Base-by-base conservation (phyloP, 2,888 invertebrate genomes). In the Pristionchus maxplancki region DNA sequence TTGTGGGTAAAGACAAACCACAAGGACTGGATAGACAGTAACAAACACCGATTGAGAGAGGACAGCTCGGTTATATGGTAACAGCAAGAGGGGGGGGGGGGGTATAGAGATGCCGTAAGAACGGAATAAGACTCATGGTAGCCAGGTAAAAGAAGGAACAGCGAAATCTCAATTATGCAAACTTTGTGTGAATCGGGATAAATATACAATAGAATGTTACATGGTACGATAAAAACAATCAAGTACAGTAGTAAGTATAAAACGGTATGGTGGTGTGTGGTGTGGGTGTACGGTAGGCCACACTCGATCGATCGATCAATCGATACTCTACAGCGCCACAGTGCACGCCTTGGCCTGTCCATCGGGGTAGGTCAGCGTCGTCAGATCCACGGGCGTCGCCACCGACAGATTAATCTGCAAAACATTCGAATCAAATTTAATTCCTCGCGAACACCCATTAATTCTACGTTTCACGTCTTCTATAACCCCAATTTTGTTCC, bases 41-140 rank as follows among this genome's bases (percentile, higher is more conserved):
- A 82, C 48, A 82, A 74, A 74, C 71, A 74, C 71, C 71, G 71
- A 74, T 40, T 74, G 71, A 74, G 31, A 37, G n/a, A 78, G 40
- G 31, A 17, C 50, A 53, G 31, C 53, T 82, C 82, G 53, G 50
- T 78, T 82, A 20, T 20, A 82, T 50, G 53, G 82, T 48, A 50
- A 82, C 53, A 50, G 50, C 44, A 44, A 53, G 31, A 82, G 58
- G 24, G 58, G 9, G n/a, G 24, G 58, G 24, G 5, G 20, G 24
- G 24, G 53, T n/a, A 20, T 1, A 53, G 58, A 58, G 71, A 74
- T 74, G 40, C 34, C 37, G 24, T 74, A 74, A 17, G 24, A 58
- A 64, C 31, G 31, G 40, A 74, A 37, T 24, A 37, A 74, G 40
- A 40, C 71, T 74, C 24, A 74, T 74, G 17, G 40, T 3, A 9